Evolutionary conservation across 2,797 vertebrate species (phyloP).

Genomic region (Galaxias olidus): DNA sequence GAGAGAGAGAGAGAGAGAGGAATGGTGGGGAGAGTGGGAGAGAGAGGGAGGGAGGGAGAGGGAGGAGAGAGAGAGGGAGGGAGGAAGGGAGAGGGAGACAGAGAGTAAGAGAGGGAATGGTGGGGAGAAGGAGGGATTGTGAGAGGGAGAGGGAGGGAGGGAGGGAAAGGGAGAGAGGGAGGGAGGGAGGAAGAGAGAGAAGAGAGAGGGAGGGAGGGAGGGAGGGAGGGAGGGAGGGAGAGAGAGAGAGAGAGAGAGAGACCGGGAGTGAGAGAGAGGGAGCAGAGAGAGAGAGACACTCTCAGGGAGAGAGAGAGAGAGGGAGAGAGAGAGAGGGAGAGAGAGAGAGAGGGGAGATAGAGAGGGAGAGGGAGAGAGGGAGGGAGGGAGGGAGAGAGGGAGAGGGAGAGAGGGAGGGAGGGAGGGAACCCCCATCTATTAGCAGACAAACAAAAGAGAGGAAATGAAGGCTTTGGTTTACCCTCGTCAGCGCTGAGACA

Average conservation of each 20-base stretch:
- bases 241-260: too few relatives aligned
- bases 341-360: not conserved
- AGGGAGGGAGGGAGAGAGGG: not conserved
- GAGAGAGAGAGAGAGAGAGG: not conserved
- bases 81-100: not conserved
- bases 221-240: not conserved
- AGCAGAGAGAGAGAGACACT: too few relatives aligned
- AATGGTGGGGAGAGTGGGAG: not conserved
- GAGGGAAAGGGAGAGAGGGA: too few relatives aligned
- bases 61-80: not conserved
- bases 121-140: too few relatives aligned
- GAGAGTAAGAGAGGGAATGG: too few relatives aligned
- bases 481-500: too few relatives aligned
- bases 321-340: not conserved
- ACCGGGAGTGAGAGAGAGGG: too few relatives aligned
- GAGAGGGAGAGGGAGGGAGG: too few relatives aligned
- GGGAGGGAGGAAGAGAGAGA: not conserved
- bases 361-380: not conserved
- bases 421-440: not conserved
- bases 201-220: not conserved
- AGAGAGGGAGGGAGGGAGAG: not conserved
- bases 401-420: not conserved
- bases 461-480: too few relatives aligned
- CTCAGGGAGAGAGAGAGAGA: too few relatives aligned
- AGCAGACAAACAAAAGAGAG: slow-evolving; percentile 16